Conservation (phyloP, 2,888 invertebrate genomes). For the Drosophila tripunctata region DNA sequence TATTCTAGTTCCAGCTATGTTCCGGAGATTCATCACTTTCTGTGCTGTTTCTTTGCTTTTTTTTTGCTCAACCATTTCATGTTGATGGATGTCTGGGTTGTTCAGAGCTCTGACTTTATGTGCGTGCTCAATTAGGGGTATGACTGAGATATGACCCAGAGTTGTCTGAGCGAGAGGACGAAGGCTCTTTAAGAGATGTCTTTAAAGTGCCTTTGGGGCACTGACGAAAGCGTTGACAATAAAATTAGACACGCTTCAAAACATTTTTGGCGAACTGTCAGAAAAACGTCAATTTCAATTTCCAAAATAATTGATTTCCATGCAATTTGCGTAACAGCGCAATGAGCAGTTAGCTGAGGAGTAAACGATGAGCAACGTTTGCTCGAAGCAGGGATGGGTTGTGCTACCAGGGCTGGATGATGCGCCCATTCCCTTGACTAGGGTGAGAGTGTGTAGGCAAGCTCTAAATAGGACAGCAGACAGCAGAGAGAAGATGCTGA, state of each 20-base stretch:
- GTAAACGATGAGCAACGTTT: constrained; percentile 8
- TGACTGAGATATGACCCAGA: constrained; percentile 22
- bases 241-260: constrained; percentile 74
- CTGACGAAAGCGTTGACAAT: constrained; percentile 54
- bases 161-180: background rate
- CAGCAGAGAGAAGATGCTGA: constrained; percentile 13
- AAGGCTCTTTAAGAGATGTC: constrained; percentile 9
- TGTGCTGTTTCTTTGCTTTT: no score
- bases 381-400: constrained; percentile 3
- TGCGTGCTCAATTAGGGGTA: constrained; percentile 72
- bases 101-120: constrained; percentile 40
- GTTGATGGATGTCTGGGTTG: constrained; percentile 49
- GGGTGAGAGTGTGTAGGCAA: constrained; percentile 4
- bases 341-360: constrained; percentile 61
- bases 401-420: background rate
- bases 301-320: constrained; percentile 81
- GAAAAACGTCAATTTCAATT: constrained; percentile 81
- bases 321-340: constrained; percentile 73
- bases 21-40: background rate
- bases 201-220: constrained; percentile 32
- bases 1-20: constrained; percentile 4
- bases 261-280: constrained; percentile 75
- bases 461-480: constrained; percentile 26
- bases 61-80: constrained; percentile 18
- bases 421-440: background rate